Evolutionary conservation across 2,797 vertebrate genomes (phyloP).

Genomic region (Brachyrhaphis roseni): DNA sequence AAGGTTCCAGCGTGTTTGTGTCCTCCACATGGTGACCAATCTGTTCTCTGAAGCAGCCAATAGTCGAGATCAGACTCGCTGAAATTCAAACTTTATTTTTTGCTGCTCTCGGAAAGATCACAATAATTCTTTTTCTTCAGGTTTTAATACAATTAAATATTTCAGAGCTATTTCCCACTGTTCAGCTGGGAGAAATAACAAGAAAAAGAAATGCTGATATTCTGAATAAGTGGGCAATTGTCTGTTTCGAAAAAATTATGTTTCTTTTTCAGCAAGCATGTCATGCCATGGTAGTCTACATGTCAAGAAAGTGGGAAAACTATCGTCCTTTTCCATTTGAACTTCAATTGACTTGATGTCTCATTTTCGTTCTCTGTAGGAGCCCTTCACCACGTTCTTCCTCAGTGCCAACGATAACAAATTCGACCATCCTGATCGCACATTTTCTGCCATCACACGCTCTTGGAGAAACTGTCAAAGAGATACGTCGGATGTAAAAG

Average conservation of each 20-base stretch:
- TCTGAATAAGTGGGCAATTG: slow-evolving; percentile 24
- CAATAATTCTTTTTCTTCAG: slow-evolving; percentile 80
- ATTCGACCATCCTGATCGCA: slow-evolving; percentile 94
- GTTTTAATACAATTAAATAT: slow-evolving; percentile 67
- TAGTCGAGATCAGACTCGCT: slow-evolving; percentile 55
- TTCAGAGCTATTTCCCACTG: slow-evolving; percentile 53
- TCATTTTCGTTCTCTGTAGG: slow-evolving; percentile 76
- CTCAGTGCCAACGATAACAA: slow-evolving; percentile 91
- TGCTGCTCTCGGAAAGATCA: slow-evolving; percentile 66
- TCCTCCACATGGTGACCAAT: slow-evolving; percentile 72
- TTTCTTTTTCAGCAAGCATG: slow-evolving; percentile 11
- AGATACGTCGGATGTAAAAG: slow-evolving; percentile 96
- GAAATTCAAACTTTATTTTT: slow-evolving; percentile 76
- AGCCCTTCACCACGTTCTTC: slow-evolving; percentile 96
- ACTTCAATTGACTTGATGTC: slow-evolving; percentile 14
- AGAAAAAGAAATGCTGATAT: slow-evolving; percentile 27
- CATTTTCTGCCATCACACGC: slow-evolving; percentile 89
- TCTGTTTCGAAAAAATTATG: neutral
- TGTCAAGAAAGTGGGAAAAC: neutral
- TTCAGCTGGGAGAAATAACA: slow-evolving; percentile 58
- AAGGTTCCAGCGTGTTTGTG: slow-evolving; percentile 67
- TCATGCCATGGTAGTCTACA: slow-evolving; percentile 11
- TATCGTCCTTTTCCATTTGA: neutral
- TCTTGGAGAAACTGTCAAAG: slow-evolving; percentile 97
- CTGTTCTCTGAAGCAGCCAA: slow-evolving; percentile 49